Evolutionary conservation across 1,140 invertebrate species (phyloP).

Genomic region (Pseudobourletiella spinata): DNA sequence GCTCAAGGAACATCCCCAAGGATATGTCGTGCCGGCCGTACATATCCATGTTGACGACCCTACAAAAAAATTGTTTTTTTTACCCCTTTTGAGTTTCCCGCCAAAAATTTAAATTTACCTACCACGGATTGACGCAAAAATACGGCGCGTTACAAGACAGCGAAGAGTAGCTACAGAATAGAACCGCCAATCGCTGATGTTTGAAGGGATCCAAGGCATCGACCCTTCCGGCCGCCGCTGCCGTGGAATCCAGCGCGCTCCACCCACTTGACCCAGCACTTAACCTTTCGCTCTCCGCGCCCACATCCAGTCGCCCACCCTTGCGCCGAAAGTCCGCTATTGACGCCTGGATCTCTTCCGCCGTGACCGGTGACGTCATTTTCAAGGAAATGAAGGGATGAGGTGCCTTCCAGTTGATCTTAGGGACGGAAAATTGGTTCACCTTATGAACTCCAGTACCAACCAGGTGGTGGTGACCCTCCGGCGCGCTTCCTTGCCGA

Average conservation of each 20-base stretch:
- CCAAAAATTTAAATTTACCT: conserved; percentile 36
- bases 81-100: neutral
- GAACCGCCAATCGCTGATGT: conserved; percentile 78
- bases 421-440: neutral
- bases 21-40: conserved; percentile 92
- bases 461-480: neutral
- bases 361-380: conserved; percentile 53
- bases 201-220: conserved; percentile 78
- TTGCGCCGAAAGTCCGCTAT: conserved; percentile 77
- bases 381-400: conserved; percentile 66
- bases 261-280: neutral
- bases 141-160: conserved; percentile 68
- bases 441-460: neutral
- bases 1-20: conserved; percentile 83
- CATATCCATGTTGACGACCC: conserved; percentile 86
- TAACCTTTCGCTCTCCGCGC: conserved; percentile 2
- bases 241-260: neutral
- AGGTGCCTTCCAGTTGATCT: conserved; percentile 37
- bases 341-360: conserved; percentile 54
- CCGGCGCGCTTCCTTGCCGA: neutral
- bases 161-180: conserved; percentile 85
- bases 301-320: conserved; percentile 57
- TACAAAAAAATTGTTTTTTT: conserved; percentile 36
- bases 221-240: conserved; percentile 36
- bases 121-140: conserved; percentile 84